phyloP scores from a whole-genome alignment of 2,113 vertebrate species.

The Ancistrus triradiatus region DNA sequence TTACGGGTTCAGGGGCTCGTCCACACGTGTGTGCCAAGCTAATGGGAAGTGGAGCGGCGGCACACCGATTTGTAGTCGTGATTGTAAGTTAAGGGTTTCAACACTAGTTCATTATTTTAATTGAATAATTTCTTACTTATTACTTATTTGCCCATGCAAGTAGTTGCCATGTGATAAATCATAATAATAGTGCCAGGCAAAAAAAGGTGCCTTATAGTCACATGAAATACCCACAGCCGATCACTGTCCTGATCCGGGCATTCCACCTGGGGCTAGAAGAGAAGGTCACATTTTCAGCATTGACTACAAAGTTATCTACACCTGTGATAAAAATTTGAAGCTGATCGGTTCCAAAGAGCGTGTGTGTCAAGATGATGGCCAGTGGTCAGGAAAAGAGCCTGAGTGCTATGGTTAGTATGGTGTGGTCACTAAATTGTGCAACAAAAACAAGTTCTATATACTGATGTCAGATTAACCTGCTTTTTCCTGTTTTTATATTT shows the following conservation, averaged over 20 bases:
- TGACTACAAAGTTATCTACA: slow-evolving; percentile 61
- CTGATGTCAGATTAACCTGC: background rate
- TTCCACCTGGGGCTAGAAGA: slow-evolving; percentile 60
- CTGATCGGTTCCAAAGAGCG: slow-evolving; percentile 62
- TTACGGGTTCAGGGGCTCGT: slow-evolving; percentile 66
- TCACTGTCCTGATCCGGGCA: slow-evolving; percentile 64
- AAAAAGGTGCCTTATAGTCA: too few relatives aligned
- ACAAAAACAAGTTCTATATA: background rate
- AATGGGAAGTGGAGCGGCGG: slow-evolving; percentile 34
- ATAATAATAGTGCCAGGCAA: background rate
- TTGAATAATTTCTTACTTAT: too few relatives aligned
- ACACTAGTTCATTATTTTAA: background rate
- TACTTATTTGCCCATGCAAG: too few relatives aligned
- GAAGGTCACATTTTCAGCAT: slow-evolving; percentile 56
- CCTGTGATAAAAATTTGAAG: slow-evolving; percentile 52
- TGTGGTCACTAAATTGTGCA: background rate
- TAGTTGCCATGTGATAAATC: background rate
- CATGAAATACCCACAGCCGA: slow-evolving; percentile 45
- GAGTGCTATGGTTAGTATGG: slow-evolving; percentile 67
- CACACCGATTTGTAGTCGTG: background rate
- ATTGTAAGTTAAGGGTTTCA: background rate
- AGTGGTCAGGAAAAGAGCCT: slow-evolving; percentile 66
- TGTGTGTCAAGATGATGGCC: slow-evolving; percentile 55
- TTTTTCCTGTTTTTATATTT: slow-evolving; percentile 12
- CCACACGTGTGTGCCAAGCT: slow-evolving; percentile 63